A percentile compares a stretch with the other conserved stretches of the same genome.
Conservation (phyloP, 2,113 vertebrate genomes). For the Tupaia tana region DNA sequence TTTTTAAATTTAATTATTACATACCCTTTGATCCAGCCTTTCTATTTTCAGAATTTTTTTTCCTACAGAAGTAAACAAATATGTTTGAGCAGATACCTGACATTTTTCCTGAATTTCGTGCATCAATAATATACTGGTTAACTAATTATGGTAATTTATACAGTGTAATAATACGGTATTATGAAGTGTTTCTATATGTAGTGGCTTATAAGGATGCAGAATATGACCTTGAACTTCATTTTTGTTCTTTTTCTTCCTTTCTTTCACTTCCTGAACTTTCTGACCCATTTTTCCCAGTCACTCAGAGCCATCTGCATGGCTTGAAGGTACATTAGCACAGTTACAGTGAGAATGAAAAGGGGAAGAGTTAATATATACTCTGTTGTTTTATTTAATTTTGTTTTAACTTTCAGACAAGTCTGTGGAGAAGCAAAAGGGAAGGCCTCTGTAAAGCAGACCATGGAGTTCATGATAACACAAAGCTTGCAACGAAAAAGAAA, state of each 20-base stretch:
- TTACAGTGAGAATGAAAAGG: slow-evolving; percentile 39
- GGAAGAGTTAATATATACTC: background rate
- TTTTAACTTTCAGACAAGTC: background rate
- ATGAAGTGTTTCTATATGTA: slow-evolving; percentile 20
- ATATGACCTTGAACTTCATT: slow-evolving; percentile 35
- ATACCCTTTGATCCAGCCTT: slow-evolving; percentile 28
- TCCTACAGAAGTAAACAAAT: background rate
- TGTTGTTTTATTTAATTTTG: slow-evolving; percentile 19
- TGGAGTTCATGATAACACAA: background rate
- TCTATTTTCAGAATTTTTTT: slow-evolving; percentile 5
- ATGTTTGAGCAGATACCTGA: background rate
- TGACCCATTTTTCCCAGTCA: background rate
- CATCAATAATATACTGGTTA: background rate
- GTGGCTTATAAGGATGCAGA: background rate
- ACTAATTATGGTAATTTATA: background rate
- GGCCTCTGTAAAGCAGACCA: slow-evolving; percentile 16
- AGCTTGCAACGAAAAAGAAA: slow-evolving; percentile 39
- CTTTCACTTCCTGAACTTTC: slow-evolving; percentile 31
- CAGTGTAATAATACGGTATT: background rate
- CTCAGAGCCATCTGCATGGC: background rate
- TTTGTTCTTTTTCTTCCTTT: background rate
- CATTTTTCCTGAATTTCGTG: slow-evolving; percentile 7
- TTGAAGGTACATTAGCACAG: slow-evolving; percentile 7
- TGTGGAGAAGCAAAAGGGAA: slow-evolving; percentile 27
- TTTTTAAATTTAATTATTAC: slow-evolving; percentile 30